phyloP scores from a whole-genome alignment of 2,113 vertebrate species.

The Carassius auratus region DNA sequence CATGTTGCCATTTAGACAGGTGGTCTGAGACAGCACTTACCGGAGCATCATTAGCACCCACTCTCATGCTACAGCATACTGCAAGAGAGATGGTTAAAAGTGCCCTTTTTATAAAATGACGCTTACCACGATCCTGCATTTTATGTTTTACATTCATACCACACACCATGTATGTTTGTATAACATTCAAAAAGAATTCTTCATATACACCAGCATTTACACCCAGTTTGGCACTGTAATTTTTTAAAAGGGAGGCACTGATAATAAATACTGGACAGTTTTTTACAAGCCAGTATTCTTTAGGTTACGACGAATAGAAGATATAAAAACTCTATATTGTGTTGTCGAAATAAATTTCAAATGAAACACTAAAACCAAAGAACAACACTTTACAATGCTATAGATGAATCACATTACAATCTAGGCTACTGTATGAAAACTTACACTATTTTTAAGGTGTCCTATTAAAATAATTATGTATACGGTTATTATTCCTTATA shows the following conservation, averaged over 20 bases:
- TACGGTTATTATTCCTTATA: too few species aligned
- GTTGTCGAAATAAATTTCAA: too few species aligned
- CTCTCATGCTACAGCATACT: background rate
- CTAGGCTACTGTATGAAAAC: too few species aligned
- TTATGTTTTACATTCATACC: background rate
- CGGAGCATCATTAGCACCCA: conserved; percentile 31
- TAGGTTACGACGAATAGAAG: background rate
- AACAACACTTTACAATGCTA: background rate
- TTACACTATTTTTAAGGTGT: too few species aligned
- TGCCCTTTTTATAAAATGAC: background rate
- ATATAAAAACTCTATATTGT: too few species aligned
- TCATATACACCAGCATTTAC: background rate
- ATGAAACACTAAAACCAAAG: too few species aligned
- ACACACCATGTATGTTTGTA: background rate
- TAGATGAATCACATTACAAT: too few species aligned
- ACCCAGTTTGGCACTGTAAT: background rate
- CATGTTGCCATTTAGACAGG: conserved; percentile 36
- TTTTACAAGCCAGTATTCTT: background rate
- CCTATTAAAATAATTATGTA: too few species aligned
- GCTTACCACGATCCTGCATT: background rate
- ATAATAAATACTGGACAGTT: background rate
- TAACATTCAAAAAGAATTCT: background rate
- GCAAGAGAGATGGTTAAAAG: background rate
- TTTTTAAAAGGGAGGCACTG: background rate
- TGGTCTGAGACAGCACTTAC: conserved; percentile 30